Evolutionary conservation across 2,113 vertebrate genomes (phyloP).

Genomic region (Ahaetulla prasina): DNA sequence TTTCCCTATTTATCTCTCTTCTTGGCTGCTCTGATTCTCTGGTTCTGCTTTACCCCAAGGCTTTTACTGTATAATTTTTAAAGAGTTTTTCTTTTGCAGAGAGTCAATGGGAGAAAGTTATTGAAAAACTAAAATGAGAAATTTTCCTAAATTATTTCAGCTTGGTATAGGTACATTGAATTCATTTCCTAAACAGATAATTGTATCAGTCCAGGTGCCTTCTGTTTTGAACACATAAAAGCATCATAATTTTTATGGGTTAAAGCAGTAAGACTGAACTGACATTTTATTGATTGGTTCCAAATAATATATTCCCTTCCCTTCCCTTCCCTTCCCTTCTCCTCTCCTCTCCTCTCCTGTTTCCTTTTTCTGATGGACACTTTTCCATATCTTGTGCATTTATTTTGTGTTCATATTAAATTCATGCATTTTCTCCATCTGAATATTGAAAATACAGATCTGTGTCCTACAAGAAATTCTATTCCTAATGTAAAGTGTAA

Average conservation of each 20-base stretch:
- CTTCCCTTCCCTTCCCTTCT: background rate
- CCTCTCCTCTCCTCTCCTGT: background rate
- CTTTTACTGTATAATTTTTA: background rate
- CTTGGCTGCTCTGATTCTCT: background rate
- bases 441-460: background rate
- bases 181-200: background rate
- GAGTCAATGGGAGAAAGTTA: background rate
- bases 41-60: background rate
- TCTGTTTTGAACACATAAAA: background rate
- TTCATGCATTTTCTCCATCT: background rate
- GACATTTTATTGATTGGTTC: background rate
- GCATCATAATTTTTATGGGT: background rate
- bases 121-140: background rate
- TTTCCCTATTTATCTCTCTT: background rate
- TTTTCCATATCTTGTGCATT: background rate
- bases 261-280: background rate
- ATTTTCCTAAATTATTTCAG: background rate
- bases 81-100: background rate
- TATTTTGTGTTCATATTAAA: background rate
- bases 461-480: background rate
- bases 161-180: background rate
- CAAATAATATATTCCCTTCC: background rate
- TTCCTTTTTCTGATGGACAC: background rate
- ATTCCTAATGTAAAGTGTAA: conserved; percentile 1
- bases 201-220: background rate